Conservation (phyloP, 2,888 invertebrate species). For the Poecilobothrus nobilitatus region DNA sequence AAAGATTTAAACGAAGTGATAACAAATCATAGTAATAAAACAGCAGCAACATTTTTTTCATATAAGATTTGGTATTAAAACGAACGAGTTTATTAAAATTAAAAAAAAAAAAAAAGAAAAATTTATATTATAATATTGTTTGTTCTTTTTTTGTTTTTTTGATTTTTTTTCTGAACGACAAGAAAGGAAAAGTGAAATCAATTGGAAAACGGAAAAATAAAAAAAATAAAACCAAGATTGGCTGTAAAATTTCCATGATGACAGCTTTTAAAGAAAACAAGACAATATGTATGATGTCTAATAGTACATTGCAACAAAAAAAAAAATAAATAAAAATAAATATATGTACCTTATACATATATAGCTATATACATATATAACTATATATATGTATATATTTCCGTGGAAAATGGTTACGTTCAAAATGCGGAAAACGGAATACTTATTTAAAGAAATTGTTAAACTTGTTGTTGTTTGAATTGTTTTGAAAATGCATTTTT, state of each 20-base stretch:
- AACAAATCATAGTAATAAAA: slow-evolving; percentile 17
- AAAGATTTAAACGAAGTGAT: slow-evolving; percentile 17
- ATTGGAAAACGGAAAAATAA: neutral
- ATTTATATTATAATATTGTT: too few relatives aligned
- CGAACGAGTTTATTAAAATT: too few relatives aligned
- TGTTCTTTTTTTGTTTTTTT: neutral
- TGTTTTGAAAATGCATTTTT: neutral
- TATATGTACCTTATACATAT: too few relatives aligned
- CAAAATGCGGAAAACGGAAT: neutral
- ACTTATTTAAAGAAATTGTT: neutral
- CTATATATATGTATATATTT: neutral
- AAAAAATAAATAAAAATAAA: too few relatives aligned
- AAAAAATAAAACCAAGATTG: too few relatives aligned
- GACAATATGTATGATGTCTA: slow-evolving; percentile 36
- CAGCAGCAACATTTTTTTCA: slow-evolving; percentile 15
- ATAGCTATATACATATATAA: slow-evolving; percentile 26
- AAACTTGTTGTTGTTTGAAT: neutral
- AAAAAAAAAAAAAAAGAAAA: too few relatives aligned
- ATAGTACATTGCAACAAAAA: too few relatives aligned
- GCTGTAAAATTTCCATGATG: slow-evolving; percentile 12
- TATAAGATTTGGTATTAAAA: too few relatives aligned
- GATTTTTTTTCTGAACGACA: neutral
- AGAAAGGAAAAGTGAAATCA: slow-evolving; percentile 1
- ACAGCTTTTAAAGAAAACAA: slow-evolving; percentile 39
- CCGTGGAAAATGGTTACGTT: neutral